A percentile compares a stretch with the other conserved stretches of the same genome.
Evolutionary conservation across 2,888 invertebrate species (phyloP).

Genomic region (Ophraella communa): DNA sequence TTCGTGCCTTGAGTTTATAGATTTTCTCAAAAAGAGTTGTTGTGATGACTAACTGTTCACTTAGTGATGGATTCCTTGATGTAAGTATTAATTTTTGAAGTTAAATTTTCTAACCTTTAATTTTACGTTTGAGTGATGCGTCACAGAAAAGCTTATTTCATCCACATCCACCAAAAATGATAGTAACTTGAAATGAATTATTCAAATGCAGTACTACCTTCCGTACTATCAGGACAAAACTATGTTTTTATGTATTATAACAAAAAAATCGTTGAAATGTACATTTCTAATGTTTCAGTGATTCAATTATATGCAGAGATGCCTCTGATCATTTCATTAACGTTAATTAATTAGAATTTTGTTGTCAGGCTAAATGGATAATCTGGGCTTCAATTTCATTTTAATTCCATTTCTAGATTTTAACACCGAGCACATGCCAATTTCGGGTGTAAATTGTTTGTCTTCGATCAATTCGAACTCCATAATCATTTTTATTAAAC

Average conservation of each 20-base stretch:
- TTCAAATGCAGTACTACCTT: too few species aligned
- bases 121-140: too few species aligned
- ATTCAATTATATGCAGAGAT: neutral
- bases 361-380: neutral
- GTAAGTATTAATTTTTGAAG: too few species aligned
- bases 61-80: too few species aligned
- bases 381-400: constrained; percentile 39
- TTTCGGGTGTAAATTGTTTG: constrained; percentile 39
- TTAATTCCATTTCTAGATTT: constrained; percentile 48
- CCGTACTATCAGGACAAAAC: too few species aligned
- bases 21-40: too few species aligned
- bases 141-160: too few species aligned
- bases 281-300: neutral
- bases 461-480: constrained; percentile 60
- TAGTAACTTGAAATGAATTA: too few species aligned
- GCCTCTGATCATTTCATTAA: neutral
- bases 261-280: neutral
- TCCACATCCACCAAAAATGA: too few species aligned
- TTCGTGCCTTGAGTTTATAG: too few species aligned
- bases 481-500: constrained; percentile 64
- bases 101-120: too few species aligned
- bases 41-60: too few species aligned
- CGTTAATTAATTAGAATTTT: constrained; percentile 13
- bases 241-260: neutral
- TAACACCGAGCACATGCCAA: constrained; percentile 48